These are phyloP conservation scores for Brotogeris chrysoptera DNA, from an alignment of 2,797 vertebrate species.

Conservation along the genomic window DNA sequence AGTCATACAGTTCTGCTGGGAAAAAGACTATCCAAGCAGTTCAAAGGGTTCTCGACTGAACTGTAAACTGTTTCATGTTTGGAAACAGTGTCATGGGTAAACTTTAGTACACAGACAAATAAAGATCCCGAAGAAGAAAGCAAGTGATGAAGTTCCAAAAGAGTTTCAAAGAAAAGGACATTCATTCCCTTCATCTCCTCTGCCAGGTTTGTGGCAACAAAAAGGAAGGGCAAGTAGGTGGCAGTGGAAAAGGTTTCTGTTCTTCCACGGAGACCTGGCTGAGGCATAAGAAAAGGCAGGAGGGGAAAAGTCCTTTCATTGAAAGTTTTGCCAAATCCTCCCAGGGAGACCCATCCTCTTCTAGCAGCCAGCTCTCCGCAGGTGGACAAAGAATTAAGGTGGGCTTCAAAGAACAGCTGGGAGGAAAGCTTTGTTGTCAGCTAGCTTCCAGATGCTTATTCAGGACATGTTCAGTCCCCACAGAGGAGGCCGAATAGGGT, in stretches of 20 bases:
- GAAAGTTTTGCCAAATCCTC: not conserved
- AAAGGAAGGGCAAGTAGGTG: not conserved
- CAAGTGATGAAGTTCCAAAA: not conserved
- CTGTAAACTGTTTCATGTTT: not conserved
- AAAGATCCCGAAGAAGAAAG: not conserved
- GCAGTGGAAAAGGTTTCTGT: not conserved
- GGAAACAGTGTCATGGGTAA: not conserved
- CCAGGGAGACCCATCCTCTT: not conserved
- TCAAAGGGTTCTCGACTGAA: not conserved
- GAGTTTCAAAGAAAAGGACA: not conserved
- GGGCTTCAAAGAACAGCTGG: slow-evolving; percentile 11
- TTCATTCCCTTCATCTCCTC: not conserved
- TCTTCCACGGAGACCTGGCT: not conserved
- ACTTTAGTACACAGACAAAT: not conserved
- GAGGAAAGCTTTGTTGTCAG: not conserved
- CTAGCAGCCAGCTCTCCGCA: not conserved
- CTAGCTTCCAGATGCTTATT: not conserved
- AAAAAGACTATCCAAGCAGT: not conserved
- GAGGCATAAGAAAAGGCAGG: not conserved
- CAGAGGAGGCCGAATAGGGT: not conserved
- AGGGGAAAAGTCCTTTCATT: not conserved
- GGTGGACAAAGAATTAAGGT: slow-evolving; percentile 23
- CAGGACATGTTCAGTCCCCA: not conserved
- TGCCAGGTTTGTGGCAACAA: not conserved
- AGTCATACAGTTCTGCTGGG: not conserved